A percentile compares a stretch with the other conserved stretches of the same genome.
Evolutionary conservation across 2,113 vertebrate genomes (phyloP).

Genomic region (Zosterops japonicus): DNA sequence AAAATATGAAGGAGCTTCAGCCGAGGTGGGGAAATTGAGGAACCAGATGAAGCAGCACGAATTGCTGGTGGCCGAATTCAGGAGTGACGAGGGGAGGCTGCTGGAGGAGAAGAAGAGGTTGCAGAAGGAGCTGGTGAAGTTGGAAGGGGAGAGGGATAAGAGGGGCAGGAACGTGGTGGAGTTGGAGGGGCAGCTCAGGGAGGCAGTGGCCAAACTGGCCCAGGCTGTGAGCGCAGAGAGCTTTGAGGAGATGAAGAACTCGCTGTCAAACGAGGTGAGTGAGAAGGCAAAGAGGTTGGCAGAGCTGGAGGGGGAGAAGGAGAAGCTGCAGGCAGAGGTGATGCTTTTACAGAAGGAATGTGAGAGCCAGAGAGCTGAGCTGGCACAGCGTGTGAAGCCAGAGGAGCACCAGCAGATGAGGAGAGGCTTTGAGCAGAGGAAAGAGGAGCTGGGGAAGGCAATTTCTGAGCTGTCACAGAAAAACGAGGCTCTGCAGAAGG

Average conservation of each 20-base stretch:
- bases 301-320: conserved; percentile 80
- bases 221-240: conserved; percentile 77
- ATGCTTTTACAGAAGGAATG: conserved; percentile 78
- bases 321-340: conserved; percentile 79
- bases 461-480: conserved; percentile 79
- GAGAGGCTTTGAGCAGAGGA: conserved; percentile 78
- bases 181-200: conserved; percentile 79
- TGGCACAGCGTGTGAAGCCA: conserved; percentile 23
- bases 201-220: conserved; percentile 66
- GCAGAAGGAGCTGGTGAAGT: conserved; percentile 76
- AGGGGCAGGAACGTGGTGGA: conserved; percentile 66
- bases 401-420: conserved; percentile 81
- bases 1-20: conserved; percentile 91
- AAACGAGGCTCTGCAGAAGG: conserved; percentile 83
- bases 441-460: conserved; percentile 74
- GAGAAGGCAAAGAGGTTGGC: conserved; percentile 84
- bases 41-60: conserved; percentile 91
- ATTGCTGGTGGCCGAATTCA: conserved; percentile 86
- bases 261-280: conserved; percentile 79
- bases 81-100: conserved; percentile 83
- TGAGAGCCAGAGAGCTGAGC: conserved; percentile 67
- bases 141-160: conserved; percentile 76
- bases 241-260: conserved; percentile 90
- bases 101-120: conserved; percentile 81
- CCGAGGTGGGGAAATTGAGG: conserved; percentile 88